Evolutionary conservation across 1,140 invertebrate genomes (phyloP).

Genomic region (Neoseiulus cucumeris): DNA sequence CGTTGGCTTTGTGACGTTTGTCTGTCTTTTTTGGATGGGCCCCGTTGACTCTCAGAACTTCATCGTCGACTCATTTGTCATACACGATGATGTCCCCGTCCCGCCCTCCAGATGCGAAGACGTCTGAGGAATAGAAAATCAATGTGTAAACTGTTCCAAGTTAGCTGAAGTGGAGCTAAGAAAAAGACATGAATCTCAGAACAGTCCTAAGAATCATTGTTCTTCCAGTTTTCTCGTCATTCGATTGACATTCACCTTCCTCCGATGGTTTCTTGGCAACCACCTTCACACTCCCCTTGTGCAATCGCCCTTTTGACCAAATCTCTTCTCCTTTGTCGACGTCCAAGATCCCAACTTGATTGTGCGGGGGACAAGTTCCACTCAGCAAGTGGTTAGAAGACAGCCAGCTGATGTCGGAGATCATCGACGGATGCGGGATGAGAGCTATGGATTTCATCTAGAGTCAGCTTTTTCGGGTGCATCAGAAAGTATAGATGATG

Average conservation of each 20-base stretch:
- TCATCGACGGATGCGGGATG: background rate
- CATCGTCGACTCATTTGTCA: background rate
- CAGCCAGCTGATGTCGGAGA: background rate
- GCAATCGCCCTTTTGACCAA: background rate
- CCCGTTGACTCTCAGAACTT: background rate
- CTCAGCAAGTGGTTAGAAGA: background rate
- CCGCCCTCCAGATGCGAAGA: background rate
- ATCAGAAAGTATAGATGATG: no score
- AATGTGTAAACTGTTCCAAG: background rate
- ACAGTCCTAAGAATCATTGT: no score
- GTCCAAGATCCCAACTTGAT: background rate
- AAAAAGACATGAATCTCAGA: no score
- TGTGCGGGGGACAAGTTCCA: background rate
- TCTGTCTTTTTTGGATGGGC: background rate
- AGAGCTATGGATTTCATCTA: background rate
- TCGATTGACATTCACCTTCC: background rate
- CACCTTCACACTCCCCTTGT: slow-evolving; percentile 6
- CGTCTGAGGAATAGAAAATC: background rate
- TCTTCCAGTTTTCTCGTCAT: no score
- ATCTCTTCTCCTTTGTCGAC: background rate
- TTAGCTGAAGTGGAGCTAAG: no score
- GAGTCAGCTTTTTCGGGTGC: no score
- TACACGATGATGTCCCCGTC: slow-evolving; percentile 3
- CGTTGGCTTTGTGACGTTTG: background rate
- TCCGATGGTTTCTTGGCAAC: background rate